Evolutionary conservation across 2,888 invertebrate species (phyloP), one percentile per base, ranked within the genome.

Genomic region (Eristalinus aeneus): DNA sequence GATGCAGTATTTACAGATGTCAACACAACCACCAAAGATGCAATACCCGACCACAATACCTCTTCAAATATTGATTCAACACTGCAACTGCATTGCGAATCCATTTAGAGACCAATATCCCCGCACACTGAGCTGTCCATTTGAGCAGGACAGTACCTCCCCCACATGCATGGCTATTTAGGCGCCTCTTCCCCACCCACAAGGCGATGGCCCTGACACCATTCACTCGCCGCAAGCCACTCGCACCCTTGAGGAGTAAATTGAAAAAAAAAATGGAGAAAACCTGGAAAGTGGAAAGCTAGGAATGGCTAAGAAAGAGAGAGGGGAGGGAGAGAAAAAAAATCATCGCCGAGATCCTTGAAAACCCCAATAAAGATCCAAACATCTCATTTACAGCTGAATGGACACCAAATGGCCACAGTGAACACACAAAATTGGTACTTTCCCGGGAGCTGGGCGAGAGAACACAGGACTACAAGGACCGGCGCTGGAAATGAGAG

Each of bases 361-460:
- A 85, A 82, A 77, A 82, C 53, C 77, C 71, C 86, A 86, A 86
- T 86, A 86, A 82, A 78, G 86, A 78, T 82, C 77, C 86, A 82
- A 82, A 86, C 86, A 86, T 86, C 86, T 86, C 86, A 86, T 86
- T 86, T 86, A 86, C 82, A 86, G 82, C 78, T 86, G 86, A 86
- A 86, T 86, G 86, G 81, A 65, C 74, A 63, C 86, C 82, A 86
- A 86, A 86, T 78, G 86, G 86, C 82, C 77, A 82, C 73, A 73
- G 77, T 61, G 56, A 82, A 77, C 86, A 82, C 77, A 86, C 86
- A 82, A 81, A 82, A 86, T 86, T 78, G 86, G 82, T 78, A 82
- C 82, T 86, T 86, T 77, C 31, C 61, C 31, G 65, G 54, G 16
- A 20, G 54, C 0, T 11, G 1, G 39, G 11, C 27, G 11, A 53